phyloP scores from a whole-genome alignment of 37 sponge, comb jelly and placozoan genomes.

The Aplysina aerophoba region DNA sequence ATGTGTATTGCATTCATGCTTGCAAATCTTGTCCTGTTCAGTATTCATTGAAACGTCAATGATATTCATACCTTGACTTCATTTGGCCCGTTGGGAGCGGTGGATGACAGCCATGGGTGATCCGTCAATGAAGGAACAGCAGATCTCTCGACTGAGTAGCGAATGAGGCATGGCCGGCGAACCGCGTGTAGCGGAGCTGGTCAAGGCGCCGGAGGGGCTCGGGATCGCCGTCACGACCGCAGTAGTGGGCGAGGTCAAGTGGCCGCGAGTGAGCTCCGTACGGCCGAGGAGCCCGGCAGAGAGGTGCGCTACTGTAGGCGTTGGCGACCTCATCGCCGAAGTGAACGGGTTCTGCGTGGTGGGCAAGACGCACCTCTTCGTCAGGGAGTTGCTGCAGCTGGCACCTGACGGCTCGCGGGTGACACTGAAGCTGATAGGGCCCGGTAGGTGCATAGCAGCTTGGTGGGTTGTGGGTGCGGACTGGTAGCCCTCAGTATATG shows the following conservation, averaged over 20 bases:
- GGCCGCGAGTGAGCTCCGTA: conserved; percentile 4
- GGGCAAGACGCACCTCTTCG: conserved; percentile 21
- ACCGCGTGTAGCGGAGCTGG: background rate
- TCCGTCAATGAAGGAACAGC: too few species aligned
- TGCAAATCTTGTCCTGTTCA: background rate
- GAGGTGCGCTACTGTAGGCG: background rate
- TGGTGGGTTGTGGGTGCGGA: too few species aligned
- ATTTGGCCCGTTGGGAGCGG: too few species aligned
- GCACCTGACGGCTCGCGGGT: background rate
- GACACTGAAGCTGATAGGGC: background rate
- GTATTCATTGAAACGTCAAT: conserved; percentile 16
- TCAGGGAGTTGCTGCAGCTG: conserved; percentile 17
- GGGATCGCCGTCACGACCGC: conserved; percentile 15
- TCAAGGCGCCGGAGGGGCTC: background rate
- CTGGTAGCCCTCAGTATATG: too few species aligned
- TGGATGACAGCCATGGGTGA: too few species aligned
- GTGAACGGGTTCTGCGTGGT: conserved; percentile 16
- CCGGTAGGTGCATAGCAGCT: too few species aligned
- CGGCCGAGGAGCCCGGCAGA: conserved; percentile 23
- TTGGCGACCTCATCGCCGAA: background rate
- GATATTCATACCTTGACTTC: too few species aligned
- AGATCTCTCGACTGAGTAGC: too few species aligned
- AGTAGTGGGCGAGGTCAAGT: background rate
- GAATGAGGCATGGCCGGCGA: too few species aligned
- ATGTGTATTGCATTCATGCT: background rate